These are phyloP conservation scores for Lathronympha strigana DNA, from an alignment of 2,888 invertebrate species.

Conservation along the genomic window DNA sequence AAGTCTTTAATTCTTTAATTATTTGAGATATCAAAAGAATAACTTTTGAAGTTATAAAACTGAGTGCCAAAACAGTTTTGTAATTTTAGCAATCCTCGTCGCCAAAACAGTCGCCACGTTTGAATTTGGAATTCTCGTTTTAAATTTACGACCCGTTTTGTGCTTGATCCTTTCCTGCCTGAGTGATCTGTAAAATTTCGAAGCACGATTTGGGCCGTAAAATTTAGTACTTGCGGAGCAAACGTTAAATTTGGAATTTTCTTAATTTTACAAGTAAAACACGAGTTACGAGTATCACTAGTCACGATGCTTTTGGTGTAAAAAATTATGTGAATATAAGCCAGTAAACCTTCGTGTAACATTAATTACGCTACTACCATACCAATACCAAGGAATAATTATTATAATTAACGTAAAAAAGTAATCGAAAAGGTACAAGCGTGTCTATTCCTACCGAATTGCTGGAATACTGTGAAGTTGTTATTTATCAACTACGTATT, in stretches of 20 bases:
- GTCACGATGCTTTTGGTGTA: background rate
- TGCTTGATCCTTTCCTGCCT: slow-evolving; percentile 26
- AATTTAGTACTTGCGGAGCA: slow-evolving; percentile 16
- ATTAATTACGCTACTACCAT: too few relatives aligned
- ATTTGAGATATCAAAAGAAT: too few relatives aligned
- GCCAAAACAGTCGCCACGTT: slow-evolving; percentile 25
- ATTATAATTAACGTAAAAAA: too few relatives aligned
- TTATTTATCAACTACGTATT: background rate
- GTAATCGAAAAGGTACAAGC: background rate
- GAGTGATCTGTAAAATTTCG: slow-evolving; percentile 41
- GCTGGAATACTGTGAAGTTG: background rate
- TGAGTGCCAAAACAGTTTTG: background rate
- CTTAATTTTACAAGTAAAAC: slow-evolving; percentile 18
- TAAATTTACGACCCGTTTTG: slow-evolving; percentile 38
- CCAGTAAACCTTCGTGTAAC: too few relatives aligned
- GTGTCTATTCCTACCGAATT: background rate
- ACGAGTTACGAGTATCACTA: slow-evolving; percentile 4
- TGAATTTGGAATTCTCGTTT: slow-evolving; percentile 35
- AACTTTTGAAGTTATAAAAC: background rate
- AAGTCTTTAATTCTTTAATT: too few relatives aligned
- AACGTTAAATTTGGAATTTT: slow-evolving; percentile 35
- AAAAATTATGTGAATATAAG: too few relatives aligned
- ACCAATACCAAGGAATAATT: too few relatives aligned
- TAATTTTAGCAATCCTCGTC: slow-evolving; percentile 22
- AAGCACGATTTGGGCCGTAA: slow-evolving; percentile 35